These are phyloP conservation scores for Oryzias woworae DNA, from an alignment of 2,113 vertebrate genomes.

Conservation along the genomic window DNA sequence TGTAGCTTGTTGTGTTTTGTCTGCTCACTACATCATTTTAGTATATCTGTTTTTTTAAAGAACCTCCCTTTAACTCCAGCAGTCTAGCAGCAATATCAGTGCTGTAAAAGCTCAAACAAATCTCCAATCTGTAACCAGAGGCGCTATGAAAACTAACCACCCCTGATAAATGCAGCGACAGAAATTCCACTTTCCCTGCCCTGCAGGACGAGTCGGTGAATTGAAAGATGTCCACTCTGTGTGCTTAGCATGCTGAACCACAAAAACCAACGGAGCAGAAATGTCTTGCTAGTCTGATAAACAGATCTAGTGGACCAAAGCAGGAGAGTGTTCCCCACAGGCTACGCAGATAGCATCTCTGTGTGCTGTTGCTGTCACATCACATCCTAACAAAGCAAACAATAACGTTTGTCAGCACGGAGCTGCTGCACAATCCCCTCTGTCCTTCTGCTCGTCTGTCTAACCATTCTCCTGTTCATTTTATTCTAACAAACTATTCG, in stretches of 20 bases:
- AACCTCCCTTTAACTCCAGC: slow-evolving; percentile 17
- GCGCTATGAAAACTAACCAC: slow-evolving; percentile 56
- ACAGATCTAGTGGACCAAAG: slow-evolving; percentile 65
- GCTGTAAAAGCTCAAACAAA: slow-evolving; percentile 49
- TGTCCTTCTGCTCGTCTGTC: slow-evolving; percentile 12
- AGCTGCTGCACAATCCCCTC: slow-evolving; percentile 13
- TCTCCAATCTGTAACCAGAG: slow-evolving; percentile 57
- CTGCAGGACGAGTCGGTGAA: slow-evolving; percentile 46
- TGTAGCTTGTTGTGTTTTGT: not conserved
- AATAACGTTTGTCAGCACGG: slow-evolving; percentile 48
- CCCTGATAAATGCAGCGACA: slow-evolving; percentile 66
- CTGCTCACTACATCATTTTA: not conserved
- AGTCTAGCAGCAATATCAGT: slow-evolving; percentile 31
- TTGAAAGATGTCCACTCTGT: slow-evolving; percentile 53
- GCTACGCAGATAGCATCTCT: slow-evolving; percentile 58
- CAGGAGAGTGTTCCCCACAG: slow-evolving; percentile 52
- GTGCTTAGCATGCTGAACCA: slow-evolving; percentile 59
- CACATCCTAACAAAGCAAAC: slow-evolving; percentile 55
- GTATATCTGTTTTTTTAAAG: slow-evolving; percentile 16
- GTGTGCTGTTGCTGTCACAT: slow-evolving; percentile 49
- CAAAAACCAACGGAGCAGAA: slow-evolving; percentile 48
- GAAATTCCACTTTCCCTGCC: slow-evolving; percentile 59
- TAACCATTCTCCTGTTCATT: slow-evolving; percentile 1
- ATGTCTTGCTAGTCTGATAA: slow-evolving; percentile 67
- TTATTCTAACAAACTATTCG: not conserved